These are phyloP conservation scores for Python bivittatus DNA, from an alignment of 2,113 vertebrate species.

Conservation along the genomic window DNA sequence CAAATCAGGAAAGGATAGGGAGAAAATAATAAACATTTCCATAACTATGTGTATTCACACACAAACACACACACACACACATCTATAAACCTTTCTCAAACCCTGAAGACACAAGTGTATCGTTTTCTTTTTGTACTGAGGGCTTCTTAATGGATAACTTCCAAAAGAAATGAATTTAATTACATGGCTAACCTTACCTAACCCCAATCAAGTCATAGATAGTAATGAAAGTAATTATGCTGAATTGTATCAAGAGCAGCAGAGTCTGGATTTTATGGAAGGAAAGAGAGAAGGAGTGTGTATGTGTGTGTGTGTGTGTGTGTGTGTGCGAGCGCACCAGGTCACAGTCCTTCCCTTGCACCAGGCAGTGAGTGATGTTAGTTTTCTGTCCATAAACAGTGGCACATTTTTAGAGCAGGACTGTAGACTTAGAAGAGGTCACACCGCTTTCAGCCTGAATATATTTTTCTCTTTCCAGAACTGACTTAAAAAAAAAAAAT, in stretches of 20 bases:
- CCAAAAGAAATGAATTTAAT: slow-evolving; percentile 73
- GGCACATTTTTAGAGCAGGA: background rate
- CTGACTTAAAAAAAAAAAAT: no score
- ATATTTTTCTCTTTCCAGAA: background rate
- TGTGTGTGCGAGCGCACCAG: background rate
- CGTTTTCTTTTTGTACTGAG: slow-evolving; percentile 70
- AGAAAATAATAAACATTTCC: slow-evolving; percentile 74
- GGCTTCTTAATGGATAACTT: slow-evolving; percentile 68
- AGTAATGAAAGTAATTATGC: slow-evolving; percentile 63
- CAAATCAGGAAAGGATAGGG: slow-evolving; percentile 66
- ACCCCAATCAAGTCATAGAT: slow-evolving; percentile 65
- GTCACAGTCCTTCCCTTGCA: slow-evolving; percentile 23
- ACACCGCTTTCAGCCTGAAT: background rate
- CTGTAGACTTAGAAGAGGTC: background rate
- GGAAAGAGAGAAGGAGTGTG: background rate
- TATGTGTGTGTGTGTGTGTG: background rate
- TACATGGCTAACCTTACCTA: slow-evolving; percentile 65
- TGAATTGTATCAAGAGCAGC: slow-evolving; percentile 48
- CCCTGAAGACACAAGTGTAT: slow-evolving; percentile 66
- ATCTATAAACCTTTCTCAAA: slow-evolving; percentile 70
- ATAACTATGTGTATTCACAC: slow-evolving; percentile 68
- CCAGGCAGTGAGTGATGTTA: background rate
- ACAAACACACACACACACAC: slow-evolving; percentile 69
- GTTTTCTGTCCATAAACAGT: background rate
- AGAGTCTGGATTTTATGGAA: slow-evolving; percentile 47